Evolutionary conservation across 2,888 invertebrate genomes (phyloP).

Genomic region (Eucera pruinosa): DNA sequence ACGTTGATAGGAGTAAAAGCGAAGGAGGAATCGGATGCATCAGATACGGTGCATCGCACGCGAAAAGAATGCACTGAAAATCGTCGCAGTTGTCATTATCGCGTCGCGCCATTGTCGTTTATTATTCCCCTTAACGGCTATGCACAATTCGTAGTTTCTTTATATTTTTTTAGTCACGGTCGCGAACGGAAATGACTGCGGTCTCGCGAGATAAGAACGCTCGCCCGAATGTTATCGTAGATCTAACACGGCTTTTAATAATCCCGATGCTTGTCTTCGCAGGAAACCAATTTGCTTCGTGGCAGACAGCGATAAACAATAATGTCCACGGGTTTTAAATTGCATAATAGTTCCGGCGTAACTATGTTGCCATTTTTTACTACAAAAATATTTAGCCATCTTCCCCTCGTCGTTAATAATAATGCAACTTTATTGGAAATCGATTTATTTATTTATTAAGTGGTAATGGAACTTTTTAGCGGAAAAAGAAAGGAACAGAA

Average conservation of each 20-base stretch:
- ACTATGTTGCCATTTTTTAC: background rate
- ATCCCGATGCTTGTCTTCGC: slow-evolving; percentile 3
- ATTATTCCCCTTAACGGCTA: slow-evolving; percentile 1
- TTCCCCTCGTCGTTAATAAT: background rate
- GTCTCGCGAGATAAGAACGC: background rate
- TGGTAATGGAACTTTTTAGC: no score
- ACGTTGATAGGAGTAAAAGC: background rate
- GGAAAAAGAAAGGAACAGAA: no score
- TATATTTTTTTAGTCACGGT: slow-evolving; percentile 1
- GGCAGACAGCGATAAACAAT: background rate
- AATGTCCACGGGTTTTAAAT: background rate
- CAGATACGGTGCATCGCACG: slow-evolving; percentile 18
- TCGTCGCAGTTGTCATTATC: slow-evolving; percentile 18
- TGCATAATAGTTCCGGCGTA: slow-evolving; percentile 14
- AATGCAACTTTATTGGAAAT: no score
- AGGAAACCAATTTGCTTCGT: slow-evolving; percentile 16
- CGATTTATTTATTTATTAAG: no score
- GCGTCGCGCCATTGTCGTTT: background rate
- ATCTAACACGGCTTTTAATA: slow-evolving; percentile 12
- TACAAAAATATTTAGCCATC: background rate
- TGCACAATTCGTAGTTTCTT: slow-evolving; percentile 1
- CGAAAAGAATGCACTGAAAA: slow-evolving; percentile 6
- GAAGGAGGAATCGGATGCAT: background rate
- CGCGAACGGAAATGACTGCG: slow-evolving; percentile 6
- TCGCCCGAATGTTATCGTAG: slow-evolving; percentile 20